Evolutionary conservation across 2,113 vertebrate species (phyloP), one percentile per base, ranked within the genome.

Genomic region (Cinclus mexicanus): DNA sequence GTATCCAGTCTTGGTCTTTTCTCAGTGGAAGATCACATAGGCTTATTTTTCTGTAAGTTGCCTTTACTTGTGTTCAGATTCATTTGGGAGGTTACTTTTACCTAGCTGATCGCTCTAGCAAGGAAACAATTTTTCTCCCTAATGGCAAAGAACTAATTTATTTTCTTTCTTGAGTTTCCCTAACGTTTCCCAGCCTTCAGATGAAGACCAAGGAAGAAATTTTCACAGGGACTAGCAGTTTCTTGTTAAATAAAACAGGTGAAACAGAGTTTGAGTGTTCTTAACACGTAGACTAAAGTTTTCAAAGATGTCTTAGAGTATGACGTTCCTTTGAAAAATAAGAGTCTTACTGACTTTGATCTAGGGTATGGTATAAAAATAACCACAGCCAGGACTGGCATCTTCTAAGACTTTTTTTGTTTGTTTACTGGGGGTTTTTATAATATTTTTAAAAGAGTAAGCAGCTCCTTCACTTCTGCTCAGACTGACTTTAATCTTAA

Each of bases 231-330:
- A 44, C 55, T 89, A 59, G 35, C 70, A 83, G 39, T 59, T 90
- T 63, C 64, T 95, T 92, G 90, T 83, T 94, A 92, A 94, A 93
- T 88, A 95, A 93, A 95, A 63, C 84, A 95, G 46, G 89, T 94
- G 80, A 95, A 90, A 86, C 33, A 49, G 78, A 88, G 80, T 94
- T 86, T 83, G 85, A 90, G 42, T 93, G 55, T 94, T 95, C 92
- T 70, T 86, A 90, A 77, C 74, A 35, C 70, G 83, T 37, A 60
- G 86, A 71, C 59, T 70, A 47, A 92, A 90, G 64, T 95, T 95
- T 94, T 94, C 86, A 75, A 89, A 89, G 93, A 47, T 90, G 52
- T 74, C 50, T 83, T 59, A 20, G 46, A 50, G 24, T 89, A 20
- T 89, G 90, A 92, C 90, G 37, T 90, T 90, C 50, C 86, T 94